These are phyloP conservation scores for Dendrophyllia cribrosa DNA, from an alignment of 64 coral and sea anemone genomes.

Conservation along the genomic window DNA sequence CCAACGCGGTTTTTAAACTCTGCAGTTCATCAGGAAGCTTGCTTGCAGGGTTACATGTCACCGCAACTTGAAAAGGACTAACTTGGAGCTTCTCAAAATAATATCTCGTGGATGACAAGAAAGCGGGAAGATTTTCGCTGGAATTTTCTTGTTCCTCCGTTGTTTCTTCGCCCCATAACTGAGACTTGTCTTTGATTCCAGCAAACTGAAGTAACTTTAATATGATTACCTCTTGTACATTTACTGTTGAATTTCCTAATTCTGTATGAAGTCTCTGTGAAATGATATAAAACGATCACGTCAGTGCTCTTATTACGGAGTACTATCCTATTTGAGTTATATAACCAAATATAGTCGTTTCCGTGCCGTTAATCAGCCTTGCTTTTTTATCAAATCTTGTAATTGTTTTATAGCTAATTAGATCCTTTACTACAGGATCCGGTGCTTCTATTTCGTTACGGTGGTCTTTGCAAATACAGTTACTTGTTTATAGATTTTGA, in stretches of 20 bases:
- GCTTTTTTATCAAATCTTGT: too few relatives aligned
- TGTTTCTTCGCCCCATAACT: constrained; percentile 47
- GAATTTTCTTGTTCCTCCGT: background rate
- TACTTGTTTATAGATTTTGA: too few relatives aligned
- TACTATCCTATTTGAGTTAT: too few relatives aligned
- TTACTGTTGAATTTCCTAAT: constrained; percentile 21
- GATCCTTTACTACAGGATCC: too few relatives aligned
- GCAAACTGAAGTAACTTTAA: constrained; percentile 58
- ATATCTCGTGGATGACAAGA: background rate
- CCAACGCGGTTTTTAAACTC: constrained; percentile 73
- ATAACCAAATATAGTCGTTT: too few relatives aligned
- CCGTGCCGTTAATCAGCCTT: too few relatives aligned
- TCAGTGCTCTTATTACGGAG: background rate
- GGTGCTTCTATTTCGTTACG: too few relatives aligned
- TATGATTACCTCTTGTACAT: constrained; percentile 31
- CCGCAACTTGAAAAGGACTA: constrained; percentile 31
- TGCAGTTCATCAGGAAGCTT: constrained; percentile 79
- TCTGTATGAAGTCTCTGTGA: constrained; percentile 50
- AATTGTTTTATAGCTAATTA: too few relatives aligned
- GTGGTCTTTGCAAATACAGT: too few relatives aligned
- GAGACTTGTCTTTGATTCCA: constrained; percentile 47
- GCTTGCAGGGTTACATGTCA: constrained; percentile 47
- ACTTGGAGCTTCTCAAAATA: constrained; percentile 85
- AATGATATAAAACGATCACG: background rate
- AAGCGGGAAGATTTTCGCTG: background rate